Percentiles rank a stretch among this genome's conserved stretches.
Conservation (phyloP, 2,888 invertebrate species). For the Unio delphinus region DNA sequence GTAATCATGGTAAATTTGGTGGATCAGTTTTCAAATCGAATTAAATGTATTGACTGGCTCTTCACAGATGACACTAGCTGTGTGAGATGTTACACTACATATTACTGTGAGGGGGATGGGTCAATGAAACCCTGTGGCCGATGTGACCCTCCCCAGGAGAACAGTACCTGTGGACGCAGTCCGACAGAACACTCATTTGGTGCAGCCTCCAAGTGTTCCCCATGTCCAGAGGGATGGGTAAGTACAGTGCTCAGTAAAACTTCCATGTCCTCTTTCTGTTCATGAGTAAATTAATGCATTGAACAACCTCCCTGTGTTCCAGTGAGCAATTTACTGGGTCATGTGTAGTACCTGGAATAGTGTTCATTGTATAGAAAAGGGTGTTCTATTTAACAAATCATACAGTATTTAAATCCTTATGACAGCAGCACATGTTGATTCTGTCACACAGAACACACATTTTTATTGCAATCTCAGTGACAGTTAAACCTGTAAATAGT, state of each 20-base stretch:
- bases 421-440: too few species aligned
- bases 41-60: neutral
- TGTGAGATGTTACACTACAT: constrained; percentile 48
- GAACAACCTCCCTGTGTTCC: too few species aligned
- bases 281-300: too few species aligned
- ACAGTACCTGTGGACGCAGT: constrained; percentile 41
- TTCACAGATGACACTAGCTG: constrained; percentile 48
- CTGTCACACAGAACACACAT: too few species aligned
- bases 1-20: neutral
- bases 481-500: too few species aligned
- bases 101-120: constrained; percentile 56
- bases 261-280: too few species aligned
- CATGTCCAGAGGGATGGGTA: constrained; percentile 57
- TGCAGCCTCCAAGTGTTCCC: constrained; percentile 31
- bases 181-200: constrained; percentile 56
- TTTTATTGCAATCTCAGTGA: too few species aligned
- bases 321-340: too few species aligned
- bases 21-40: neutral
- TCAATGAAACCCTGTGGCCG: constrained; percentile 42
- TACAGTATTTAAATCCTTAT: too few species aligned
- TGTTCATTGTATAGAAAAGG: too few species aligned
- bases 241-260: neutral
- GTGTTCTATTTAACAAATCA: too few species aligned
- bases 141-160: constrained; percentile 39
- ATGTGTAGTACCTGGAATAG: too few species aligned